phyloP scores from a whole-genome alignment of 2,113 vertebrate genomes.

The Notothenia rossii region DNA sequence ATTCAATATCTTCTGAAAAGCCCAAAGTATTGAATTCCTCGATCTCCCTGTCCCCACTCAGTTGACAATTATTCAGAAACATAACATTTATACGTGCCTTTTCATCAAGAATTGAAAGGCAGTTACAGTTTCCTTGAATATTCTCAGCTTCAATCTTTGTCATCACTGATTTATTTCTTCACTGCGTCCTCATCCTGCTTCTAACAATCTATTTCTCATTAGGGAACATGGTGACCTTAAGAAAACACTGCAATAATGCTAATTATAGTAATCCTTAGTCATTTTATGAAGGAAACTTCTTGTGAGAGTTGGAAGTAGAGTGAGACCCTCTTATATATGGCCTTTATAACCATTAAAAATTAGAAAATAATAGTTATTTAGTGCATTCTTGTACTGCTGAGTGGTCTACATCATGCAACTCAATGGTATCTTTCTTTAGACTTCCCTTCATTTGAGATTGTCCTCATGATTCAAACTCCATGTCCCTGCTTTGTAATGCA shows the following conservation, averaged over 20 bases:
- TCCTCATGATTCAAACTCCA: not conserved
- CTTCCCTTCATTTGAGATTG: not conserved
- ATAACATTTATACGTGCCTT: slow-evolving; percentile 1
- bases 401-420: not conserved
- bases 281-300: too few relatives aligned
- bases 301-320: not conserved
- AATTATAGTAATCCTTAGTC: too few relatives aligned
- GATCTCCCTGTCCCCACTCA: slow-evolving; percentile 23
- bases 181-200: not conserved
- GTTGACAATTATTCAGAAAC: slow-evolving; percentile 42
- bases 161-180: not conserved
- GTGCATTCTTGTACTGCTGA: too few relatives aligned
- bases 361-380: not conserved
- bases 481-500: not conserved
- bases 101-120: slow-evolving; percentile 17
- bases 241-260: not conserved
- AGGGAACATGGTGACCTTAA: not conserved
- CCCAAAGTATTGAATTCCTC: slow-evolving; percentile 40
- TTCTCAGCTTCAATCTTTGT: not conserved
- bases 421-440: slow-evolving; percentile 6
- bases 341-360: not conserved
- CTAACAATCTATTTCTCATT: not conserved
- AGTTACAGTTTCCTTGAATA: slow-evolving; percentile 10
- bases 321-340: too few relatives aligned
- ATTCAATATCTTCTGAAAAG: slow-evolving; percentile 59